Conservation (phyloP, 1,140 invertebrate species). For the Lasaia peninsularis region DNA sequence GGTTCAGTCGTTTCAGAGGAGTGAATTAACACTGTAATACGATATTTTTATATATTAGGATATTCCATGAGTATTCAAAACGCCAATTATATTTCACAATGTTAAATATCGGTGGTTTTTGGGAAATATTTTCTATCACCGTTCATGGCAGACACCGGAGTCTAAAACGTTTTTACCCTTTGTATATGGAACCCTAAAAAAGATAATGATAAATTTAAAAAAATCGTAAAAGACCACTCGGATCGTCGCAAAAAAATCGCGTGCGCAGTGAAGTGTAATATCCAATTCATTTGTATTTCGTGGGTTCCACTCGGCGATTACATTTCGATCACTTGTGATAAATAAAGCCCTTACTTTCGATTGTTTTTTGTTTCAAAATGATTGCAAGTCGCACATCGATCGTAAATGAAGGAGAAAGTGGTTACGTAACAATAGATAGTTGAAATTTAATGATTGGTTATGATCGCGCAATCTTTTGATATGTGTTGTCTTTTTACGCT, state of each 20-base stretch:
- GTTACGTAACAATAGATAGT: slow-evolving; percentile 16
- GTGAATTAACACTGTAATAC: too few relatives aligned
- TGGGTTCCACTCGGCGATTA: not conserved
- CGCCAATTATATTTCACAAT: too few relatives aligned
- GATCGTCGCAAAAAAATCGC: not conserved
- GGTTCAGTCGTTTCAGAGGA: too few relatives aligned
- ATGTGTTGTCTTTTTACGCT: not conserved
- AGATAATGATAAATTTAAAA: too few relatives aligned
- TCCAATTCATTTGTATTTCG: not conserved
- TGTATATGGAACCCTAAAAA: too few relatives aligned
- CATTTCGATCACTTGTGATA: slow-evolving; percentile 8
- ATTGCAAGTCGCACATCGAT: slow-evolving; percentile 14
- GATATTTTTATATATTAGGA: too few relatives aligned
- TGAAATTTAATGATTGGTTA: slow-evolving; percentile 4
- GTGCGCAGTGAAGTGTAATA: not conserved
- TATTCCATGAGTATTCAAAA: too few relatives aligned
- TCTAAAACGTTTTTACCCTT: too few relatives aligned
- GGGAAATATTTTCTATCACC: too few relatives aligned
- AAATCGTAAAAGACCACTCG: too few relatives aligned
- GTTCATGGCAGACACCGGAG: too few relatives aligned
- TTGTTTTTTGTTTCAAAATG: slow-evolving; percentile 13
- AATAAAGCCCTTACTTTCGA: slow-evolving; percentile 10
- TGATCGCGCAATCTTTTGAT: not conserved
- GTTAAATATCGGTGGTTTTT: too few relatives aligned
- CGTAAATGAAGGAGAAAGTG: slow-evolving; percentile 22